Conservation (phyloP, 2,888 invertebrate genomes). For the Leptarthrus brevirostris region DNA sequence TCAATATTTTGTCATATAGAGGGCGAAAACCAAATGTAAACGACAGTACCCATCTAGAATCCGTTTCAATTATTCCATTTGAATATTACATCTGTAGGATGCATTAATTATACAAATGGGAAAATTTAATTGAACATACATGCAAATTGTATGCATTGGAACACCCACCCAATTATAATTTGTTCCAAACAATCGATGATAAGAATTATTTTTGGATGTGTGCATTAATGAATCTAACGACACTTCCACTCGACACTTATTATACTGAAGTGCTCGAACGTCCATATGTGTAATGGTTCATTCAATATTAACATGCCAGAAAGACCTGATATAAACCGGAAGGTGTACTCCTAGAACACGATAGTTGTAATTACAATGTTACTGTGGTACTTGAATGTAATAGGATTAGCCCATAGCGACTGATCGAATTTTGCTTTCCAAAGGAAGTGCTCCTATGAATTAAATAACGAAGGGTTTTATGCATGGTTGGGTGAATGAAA, state of each 20-base stretch:
- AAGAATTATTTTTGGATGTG: conserved; percentile 14
- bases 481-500: no score
- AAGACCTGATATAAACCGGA: no score
- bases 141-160: conserved; percentile 37
- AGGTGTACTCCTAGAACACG: no score
- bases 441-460: no score
- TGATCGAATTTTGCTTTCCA: no score
- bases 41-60: conserved; percentile 1
- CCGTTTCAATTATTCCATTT: conserved; percentile 42
- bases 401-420: no score
- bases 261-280: no score
- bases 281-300: neutral
- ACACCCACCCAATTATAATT: neutral
- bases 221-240: conserved; percentile 34
- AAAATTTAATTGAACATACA: conserved; percentile 39
- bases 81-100: conserved; percentile 32
- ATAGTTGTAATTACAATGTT: no score
- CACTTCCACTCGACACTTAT: conserved; percentile 23
- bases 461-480: no score
- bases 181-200: conserved; percentile 21
- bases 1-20: neutral
- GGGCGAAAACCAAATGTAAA: neutral
- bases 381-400: no score
- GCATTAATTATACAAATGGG: conserved; percentile 43
- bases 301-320: conserved; percentile 5